These are phyloP conservation scores for Pandion haliaetus DNA, from an alignment of 2,113 vertebrate species.

Conservation along the genomic window DNA sequence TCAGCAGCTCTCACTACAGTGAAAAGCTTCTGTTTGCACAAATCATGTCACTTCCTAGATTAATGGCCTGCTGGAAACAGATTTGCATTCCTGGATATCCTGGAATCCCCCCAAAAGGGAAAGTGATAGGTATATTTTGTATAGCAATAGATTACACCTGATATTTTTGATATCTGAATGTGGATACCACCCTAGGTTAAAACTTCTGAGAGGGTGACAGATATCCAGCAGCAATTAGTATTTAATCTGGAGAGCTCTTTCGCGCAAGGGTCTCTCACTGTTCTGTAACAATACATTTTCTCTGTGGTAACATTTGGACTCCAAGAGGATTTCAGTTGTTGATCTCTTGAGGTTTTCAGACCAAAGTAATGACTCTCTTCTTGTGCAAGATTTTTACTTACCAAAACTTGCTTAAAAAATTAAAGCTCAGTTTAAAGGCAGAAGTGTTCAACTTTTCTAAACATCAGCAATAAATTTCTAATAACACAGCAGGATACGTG, in stretches of 20 bases:
- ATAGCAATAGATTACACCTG: background rate
- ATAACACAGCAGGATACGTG: accelerated
- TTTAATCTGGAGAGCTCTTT: background rate
- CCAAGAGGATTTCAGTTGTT: background rate
- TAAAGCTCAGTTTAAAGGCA: background rate
- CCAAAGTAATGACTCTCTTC: background rate
- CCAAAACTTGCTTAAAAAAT: background rate
- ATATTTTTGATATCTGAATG: background rate
- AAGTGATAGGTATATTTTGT: background rate
- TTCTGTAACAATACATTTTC: background rate
- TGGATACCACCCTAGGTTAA: accelerated
- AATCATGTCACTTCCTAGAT: background rate
- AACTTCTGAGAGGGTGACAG: background rate
- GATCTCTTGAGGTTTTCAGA: background rate
- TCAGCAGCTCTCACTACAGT: background rate
- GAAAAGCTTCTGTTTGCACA: background rate
- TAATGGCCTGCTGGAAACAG: background rate
- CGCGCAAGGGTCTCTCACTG: background rate
- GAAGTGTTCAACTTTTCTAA: background rate
- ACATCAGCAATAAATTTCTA: background rate
- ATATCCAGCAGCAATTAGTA: background rate
- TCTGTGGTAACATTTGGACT: background rate
- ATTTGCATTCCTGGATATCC: background rate
- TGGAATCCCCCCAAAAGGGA: background rate
- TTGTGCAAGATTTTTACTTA: background rate